Percentiles rank a stretch among this genome's conserved stretches.
Evolutionary conservation across 2,113 vertebrate species (phyloP).

Genomic region (Ranitomeya variabilis): DNA sequence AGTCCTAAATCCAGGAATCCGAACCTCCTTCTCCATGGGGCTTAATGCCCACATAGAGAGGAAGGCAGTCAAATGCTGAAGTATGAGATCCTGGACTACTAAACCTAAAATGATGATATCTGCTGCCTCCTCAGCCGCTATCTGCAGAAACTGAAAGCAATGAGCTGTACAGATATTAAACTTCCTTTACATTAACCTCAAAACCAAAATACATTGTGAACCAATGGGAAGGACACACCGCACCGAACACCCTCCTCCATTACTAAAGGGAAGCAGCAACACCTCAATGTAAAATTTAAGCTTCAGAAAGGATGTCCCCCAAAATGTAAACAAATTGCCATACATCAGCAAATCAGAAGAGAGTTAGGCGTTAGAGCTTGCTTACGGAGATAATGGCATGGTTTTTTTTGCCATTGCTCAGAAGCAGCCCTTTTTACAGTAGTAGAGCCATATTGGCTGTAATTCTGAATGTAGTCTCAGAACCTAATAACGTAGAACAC

Average conservation of each 20-base stretch:
- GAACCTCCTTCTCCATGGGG: constrained; percentile 75
- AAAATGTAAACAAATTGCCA: background rate
- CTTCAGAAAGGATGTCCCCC: too few relatives aligned
- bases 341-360: background rate
- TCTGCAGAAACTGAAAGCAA: constrained; percentile 47
- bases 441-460: too few relatives aligned
- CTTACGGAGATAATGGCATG: too few relatives aligned
- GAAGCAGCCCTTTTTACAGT: too few relatives aligned
- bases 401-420: too few relatives aligned
- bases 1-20: constrained; percentile 69
- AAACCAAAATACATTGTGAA: constrained; percentile 17
- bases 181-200: constrained; percentile 38
- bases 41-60: constrained; percentile 16
- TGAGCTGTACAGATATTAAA: constrained; percentile 1
- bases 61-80: background rate
- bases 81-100: background rate
- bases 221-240: background rate
- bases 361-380: too few relatives aligned
- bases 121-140: background rate
- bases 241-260: background rate
- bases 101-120: background rate
- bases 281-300: background rate
- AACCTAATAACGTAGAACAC: too few relatives aligned
- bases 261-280: background rate
- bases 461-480: too few relatives aligned